These are phyloP conservation scores for Virgularia gustaviana DNA, from an alignment of 92 coral and sea anemone genomes.

Conservation along the genomic window DNA sequence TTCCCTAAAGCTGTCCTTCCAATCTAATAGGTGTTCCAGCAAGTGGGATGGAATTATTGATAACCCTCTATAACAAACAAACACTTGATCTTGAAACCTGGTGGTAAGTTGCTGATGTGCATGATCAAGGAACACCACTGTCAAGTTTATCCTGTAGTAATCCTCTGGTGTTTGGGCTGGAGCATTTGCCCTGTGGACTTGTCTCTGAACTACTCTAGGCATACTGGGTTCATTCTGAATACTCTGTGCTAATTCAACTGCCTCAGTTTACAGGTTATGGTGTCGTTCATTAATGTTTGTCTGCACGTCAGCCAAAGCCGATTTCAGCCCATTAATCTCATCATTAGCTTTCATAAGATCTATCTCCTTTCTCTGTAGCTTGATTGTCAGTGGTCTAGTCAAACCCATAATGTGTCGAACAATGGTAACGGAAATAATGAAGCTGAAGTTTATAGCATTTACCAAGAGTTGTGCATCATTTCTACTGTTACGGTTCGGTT, in stretches of 20 bases:
- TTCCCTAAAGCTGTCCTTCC: slow-evolving; percentile 28
- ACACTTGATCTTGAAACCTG: slow-evolving; percentile 42
- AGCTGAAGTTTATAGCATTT: slow-evolving; percentile 52
- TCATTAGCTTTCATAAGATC: slow-evolving; percentile 63
- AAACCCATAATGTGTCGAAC: slow-evolving; percentile 53
- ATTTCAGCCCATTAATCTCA: slow-evolving; percentile 43
- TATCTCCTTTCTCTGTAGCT: slow-evolving; percentile 59
- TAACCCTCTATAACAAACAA: slow-evolving; percentile 40
- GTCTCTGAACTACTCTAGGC: slow-evolving; percentile 3
- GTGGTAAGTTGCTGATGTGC: slow-evolving; percentile 16
- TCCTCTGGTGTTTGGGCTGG: neutral
- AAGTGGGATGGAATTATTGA: slow-evolving; percentile 2
- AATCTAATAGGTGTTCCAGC: neutral
- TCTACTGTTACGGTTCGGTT: slow-evolving; percentile 47
- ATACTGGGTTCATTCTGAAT: neutral
- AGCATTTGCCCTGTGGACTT: slow-evolving; percentile 1
- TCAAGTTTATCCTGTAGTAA: slow-evolving; percentile 1
- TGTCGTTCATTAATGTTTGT: slow-evolving; percentile 57
- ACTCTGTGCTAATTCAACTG: neutral
- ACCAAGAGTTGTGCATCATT: slow-evolving; percentile 56
- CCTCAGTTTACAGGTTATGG: slow-evolving; percentile 27
- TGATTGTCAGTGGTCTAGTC: slow-evolving; percentile 59
- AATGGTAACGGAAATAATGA: slow-evolving; percentile 54
- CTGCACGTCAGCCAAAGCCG: slow-evolving; percentile 52
- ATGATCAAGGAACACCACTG: slow-evolving; percentile 29